Conservation (phyloP, 2,113 vertebrate species). For the Lepisosteus osseus region DNA sequence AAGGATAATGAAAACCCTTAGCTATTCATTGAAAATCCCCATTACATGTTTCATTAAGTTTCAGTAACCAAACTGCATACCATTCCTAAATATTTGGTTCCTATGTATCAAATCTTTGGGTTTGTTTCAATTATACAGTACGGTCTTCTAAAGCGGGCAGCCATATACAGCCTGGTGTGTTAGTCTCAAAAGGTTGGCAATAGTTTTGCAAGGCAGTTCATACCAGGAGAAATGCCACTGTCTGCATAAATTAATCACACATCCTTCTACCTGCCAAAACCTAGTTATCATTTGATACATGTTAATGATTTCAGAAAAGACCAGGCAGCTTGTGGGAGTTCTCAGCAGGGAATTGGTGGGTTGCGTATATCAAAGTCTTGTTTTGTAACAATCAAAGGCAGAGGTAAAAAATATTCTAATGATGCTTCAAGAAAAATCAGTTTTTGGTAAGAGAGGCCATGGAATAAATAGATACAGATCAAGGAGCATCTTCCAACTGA, state of each 20-base stretch:
- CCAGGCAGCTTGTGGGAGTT: background rate
- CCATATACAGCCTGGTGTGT: background rate
- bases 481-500: no score
- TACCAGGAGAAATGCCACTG: slow-evolving; percentile 4
- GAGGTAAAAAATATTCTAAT: no score
- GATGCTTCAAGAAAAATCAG: no score
- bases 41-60: slow-evolving; percentile 5
- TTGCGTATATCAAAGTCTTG: background rate
- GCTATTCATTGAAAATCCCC: background rate
- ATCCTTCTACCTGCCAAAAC: slow-evolving; percentile 9
- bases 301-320: slow-evolving; percentile 12
- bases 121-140: background rate
- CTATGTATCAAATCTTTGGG: background rate
- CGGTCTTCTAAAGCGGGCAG: no score
- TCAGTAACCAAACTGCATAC: background rate
- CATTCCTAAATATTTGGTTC: background rate
- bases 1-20: no score
- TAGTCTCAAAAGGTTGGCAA: slow-evolving; percentile 5
- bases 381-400: slow-evolving; percentile 3
- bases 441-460: no score
- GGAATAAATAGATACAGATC: no score
- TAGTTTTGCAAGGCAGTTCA: slow-evolving; percentile 14
- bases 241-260: slow-evolving; percentile 16
- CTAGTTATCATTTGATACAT: slow-evolving; percentile 10
- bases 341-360: background rate